Conservation (phyloP, 2,888 invertebrate genomes). For the Dusona sp. region DNA sequence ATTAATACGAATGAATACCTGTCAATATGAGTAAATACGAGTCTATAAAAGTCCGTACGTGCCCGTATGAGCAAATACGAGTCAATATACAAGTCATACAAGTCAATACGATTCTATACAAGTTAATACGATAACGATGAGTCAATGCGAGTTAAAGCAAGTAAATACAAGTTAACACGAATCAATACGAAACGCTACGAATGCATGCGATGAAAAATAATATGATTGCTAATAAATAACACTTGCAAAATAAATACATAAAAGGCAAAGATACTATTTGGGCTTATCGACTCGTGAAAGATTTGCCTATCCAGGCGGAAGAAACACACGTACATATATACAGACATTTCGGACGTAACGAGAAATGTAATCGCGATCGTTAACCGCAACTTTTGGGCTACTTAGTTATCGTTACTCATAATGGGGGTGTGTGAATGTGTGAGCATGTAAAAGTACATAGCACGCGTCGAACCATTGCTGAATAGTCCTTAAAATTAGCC, state of each 20-base stretch:
- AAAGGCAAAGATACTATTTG: slow-evolving; percentile 29
- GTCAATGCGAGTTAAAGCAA: neutral
- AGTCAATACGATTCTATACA: neutral
- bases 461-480: slow-evolving; percentile 71
- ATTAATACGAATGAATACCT: neutral
- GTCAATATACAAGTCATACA: neutral
- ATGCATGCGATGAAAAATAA: neutral
- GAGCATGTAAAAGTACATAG: slow-evolving; percentile 23
- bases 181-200: neutral
- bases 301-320: slow-evolving; percentile 56
- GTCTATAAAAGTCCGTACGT: neutral
- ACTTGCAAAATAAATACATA: neutral
- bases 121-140: neutral
- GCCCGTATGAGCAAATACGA: neutral
- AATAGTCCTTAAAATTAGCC: slow-evolving; percentile 83
- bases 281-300: slow-evolving; percentile 54
- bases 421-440: slow-evolving; percentile 27
- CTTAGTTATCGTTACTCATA: slow-evolving; percentile 37
- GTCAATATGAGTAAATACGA: neutral
- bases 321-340: neutral
- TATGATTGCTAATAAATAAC: slow-evolving; percentile 18
- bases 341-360: slow-evolving; percentile 32
- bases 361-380: slow-evolving; percentile 57
- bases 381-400: slow-evolving; percentile 47
- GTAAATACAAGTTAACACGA: neutral